These are phyloP conservation scores for Coccyzus lansbergi DNA, from an alignment of 2,797 vertebrate species.

Conservation along the genomic window DNA sequence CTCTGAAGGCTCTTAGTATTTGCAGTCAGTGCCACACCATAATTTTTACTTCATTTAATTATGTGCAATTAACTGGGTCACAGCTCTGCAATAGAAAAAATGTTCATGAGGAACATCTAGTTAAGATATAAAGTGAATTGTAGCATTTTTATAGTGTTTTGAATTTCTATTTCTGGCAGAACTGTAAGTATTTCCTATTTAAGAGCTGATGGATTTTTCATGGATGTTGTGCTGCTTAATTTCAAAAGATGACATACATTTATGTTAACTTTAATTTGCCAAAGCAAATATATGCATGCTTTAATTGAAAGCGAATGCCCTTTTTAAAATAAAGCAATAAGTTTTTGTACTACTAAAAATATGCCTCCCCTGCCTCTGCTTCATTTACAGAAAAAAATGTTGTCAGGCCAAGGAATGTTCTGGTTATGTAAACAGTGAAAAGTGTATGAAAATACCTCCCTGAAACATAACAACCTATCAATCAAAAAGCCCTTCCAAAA, in stretches of 20 bases:
- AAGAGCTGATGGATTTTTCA: slow-evolving; percentile 23
- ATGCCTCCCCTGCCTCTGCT: neutral
- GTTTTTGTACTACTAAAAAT: neutral
- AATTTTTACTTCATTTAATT: slow-evolving; percentile 9
- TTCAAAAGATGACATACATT: neutral
- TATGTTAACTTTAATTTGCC: neutral
- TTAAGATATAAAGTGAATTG: neutral
- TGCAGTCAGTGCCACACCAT: neutral
- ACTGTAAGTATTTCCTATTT: neutral
- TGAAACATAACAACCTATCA: neutral
- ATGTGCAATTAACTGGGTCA: slow-evolving; percentile 23
- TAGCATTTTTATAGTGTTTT: slow-evolving; percentile 4
- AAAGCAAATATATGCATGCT: neutral
- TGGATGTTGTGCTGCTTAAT: neutral
- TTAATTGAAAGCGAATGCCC: neutral
- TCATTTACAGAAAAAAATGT: neutral
- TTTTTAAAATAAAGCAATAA: neutral
- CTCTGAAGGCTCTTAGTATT: neutral
- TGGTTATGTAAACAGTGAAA: neutral
- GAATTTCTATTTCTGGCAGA: slow-evolving; percentile 2
- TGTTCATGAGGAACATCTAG: neutral
- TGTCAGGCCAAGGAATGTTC: neutral
- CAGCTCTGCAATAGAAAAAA: neutral
- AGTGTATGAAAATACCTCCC: neutral
- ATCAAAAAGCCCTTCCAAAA: neutral